A percentile compares a stretch with the other conserved stretches of the same genome.
Conservation (phyloP, 2,888 invertebrate genomes). For the Drosophila fungiperda region DNA sequence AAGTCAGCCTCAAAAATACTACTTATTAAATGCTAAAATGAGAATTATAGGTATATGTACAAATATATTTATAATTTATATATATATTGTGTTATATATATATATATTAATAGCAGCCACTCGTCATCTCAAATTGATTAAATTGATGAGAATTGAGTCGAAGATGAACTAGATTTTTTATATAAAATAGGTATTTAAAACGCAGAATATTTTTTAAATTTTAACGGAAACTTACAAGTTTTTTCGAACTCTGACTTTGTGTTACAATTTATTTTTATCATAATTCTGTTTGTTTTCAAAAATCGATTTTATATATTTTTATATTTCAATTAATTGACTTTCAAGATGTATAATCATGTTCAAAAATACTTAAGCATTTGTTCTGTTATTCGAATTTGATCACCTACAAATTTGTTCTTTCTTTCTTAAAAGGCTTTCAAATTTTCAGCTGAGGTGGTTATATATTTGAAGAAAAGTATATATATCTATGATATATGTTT, state of each 20-base stretch:
- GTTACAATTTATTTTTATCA: too few relatives aligned
- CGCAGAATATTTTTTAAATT: too few relatives aligned
- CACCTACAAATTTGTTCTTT: conserved; percentile 76
- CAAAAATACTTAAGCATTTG: conserved; percentile 18
- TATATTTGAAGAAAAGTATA: neutral
- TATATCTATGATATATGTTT: neutral
- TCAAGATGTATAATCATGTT: too few relatives aligned
- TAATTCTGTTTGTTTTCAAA: too few relatives aligned
- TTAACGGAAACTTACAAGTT: too few relatives aligned
- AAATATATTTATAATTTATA: neutral
- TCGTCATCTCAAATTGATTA: neutral
- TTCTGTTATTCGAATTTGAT: conserved; percentile 46
- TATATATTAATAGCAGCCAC: neutral
- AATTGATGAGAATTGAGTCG: too few relatives aligned
- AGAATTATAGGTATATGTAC: neutral
- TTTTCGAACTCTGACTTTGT: too few relatives aligned
- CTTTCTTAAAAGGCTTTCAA: conserved; percentile 68
- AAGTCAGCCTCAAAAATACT: conserved; percentile 10
- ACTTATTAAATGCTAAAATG: conserved; percentile 18
- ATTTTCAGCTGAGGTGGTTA: conserved; percentile 52
- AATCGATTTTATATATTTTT: too few relatives aligned
- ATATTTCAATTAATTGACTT: too few relatives aligned
- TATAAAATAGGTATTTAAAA: too few relatives aligned
- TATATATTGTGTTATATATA: neutral
- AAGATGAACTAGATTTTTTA: too few relatives aligned